These are phyloP conservation scores for Enteromius trimaculatus DNA, from an alignment of 2,797 vertebrate genomes.

Conservation along the genomic window DNA sequence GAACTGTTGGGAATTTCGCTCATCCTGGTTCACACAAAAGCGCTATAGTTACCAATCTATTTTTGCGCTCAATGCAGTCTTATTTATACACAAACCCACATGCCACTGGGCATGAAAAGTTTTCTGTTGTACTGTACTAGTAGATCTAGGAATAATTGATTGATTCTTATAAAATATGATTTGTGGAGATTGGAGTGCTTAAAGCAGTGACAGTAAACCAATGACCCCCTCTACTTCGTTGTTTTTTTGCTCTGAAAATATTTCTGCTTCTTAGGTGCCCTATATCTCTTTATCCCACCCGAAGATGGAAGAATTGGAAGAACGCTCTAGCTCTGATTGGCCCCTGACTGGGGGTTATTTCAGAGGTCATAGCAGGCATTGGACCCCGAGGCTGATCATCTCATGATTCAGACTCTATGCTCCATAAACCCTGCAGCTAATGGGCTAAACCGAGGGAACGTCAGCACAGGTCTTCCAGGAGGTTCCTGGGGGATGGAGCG, in stretches of 20 bases:
- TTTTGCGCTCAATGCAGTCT: constrained; percentile 17
- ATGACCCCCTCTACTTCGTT: constrained; percentile 31
- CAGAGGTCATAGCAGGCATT: constrained; percentile 22
- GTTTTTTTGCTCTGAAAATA: constrained; percentile 12
- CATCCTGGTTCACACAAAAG: background rate
- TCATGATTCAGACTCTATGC: constrained; percentile 26
- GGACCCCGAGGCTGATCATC: constrained; percentile 2
- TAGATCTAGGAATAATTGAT: constrained; percentile 14
- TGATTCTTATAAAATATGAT: background rate
- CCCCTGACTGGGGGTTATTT: constrained; percentile 49
- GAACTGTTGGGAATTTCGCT: background rate
- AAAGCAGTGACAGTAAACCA: constrained; percentile 28
- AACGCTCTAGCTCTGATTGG: constrained; percentile 33
- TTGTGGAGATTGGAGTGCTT: constrained; percentile 14
- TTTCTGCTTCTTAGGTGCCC: constrained; percentile 5
- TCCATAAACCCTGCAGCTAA: constrained; percentile 49
- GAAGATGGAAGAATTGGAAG: constrained; percentile 35
- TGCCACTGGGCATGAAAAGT: constrained; percentile 21
- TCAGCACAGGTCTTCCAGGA: constrained; percentile 14
- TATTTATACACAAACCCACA: constrained; percentile 30
- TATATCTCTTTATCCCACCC: constrained; percentile 47
- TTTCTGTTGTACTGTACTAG: constrained; percentile 8
- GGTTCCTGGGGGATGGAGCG: background rate
- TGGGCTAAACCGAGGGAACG: constrained; percentile 38
- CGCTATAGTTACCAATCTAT: background rate